Percentiles rank a stretch among this genome's conserved stretches.
phyloP scores from a whole-genome alignment of 2,113 vertebrate species.

The Atherinomorus stipes region DNA sequence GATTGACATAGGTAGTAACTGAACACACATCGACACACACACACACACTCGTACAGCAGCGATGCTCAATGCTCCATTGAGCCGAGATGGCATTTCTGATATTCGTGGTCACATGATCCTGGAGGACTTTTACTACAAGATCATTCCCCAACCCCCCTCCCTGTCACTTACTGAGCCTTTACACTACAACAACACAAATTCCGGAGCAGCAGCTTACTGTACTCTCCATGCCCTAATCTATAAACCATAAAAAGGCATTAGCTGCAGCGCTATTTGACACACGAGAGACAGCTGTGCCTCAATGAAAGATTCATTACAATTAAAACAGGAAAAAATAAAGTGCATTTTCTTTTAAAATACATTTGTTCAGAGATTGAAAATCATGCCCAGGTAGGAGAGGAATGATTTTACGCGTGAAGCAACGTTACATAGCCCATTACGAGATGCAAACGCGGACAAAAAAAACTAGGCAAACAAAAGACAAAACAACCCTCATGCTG shows the following conservation, averaged over 20 bases:
- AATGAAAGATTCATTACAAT: constrained; percentile 26
- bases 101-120: constrained; percentile 72
- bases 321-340: background rate
- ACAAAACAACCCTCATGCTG: constrained; percentile 45
- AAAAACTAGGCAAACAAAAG: constrained; percentile 59
- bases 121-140: constrained; percentile 80
- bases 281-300: constrained; percentile 48
- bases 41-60: constrained; percentile 29
- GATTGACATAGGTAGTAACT: constrained; percentile 7
- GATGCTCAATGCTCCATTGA: constrained; percentile 56
- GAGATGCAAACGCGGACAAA: constrained; percentile 3
- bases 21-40: background rate
- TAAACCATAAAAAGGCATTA: constrained; percentile 66
- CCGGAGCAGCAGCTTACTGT: constrained; percentile 67
- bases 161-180: constrained; percentile 71
- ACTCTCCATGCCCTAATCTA: constrained; percentile 58
- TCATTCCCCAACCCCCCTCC: constrained; percentile 51
- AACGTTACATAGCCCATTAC: background rate
- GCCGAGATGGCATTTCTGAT: constrained; percentile 77
- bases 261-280: constrained; percentile 31
- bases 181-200: constrained; percentile 68
- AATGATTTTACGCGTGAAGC: background rate
- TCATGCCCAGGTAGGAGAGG: background rate
- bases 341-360: constrained; percentile 1
- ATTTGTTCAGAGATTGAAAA: background rate